Evolutionary conservation across 2,797 vertebrate genomes (phyloP).

Genomic region (Macropodus opercularis): DNA sequence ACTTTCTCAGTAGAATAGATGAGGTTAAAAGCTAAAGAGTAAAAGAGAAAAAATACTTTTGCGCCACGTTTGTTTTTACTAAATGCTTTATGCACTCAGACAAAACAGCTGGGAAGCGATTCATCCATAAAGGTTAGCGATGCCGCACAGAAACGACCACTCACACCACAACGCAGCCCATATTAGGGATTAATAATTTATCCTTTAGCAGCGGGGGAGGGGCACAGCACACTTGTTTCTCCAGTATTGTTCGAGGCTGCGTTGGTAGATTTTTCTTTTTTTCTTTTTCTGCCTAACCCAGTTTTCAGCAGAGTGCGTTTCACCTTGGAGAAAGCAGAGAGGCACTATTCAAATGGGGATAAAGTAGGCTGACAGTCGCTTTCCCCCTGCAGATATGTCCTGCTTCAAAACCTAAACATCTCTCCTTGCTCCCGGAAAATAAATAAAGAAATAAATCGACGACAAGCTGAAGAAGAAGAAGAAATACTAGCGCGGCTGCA

Average conservation of each 20-base stretch:
- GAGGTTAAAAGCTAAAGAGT: neutral
- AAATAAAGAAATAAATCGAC: slow-evolving; percentile 79
- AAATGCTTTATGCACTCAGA: slow-evolving; percentile 15
- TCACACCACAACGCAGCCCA: slow-evolving; percentile 25
- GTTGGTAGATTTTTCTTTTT: slow-evolving; percentile 37
- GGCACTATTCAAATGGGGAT: slow-evolving; percentile 76
- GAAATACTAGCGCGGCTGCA: slow-evolving; percentile 74
- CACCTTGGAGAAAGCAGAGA: slow-evolving; percentile 73
- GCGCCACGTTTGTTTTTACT: neutral
- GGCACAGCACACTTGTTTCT: slow-evolving; percentile 21
- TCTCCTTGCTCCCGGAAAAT: slow-evolving; percentile 64
- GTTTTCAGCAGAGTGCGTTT: slow-evolving; percentile 62
- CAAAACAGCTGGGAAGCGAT: slow-evolving; percentile 7
- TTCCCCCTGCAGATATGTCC: slow-evolving; percentile 72
- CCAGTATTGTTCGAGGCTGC: slow-evolving; percentile 32
- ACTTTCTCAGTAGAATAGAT: neutral
- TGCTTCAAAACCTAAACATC: slow-evolving; percentile 79
- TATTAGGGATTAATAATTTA: slow-evolving; percentile 58
- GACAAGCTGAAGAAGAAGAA: slow-evolving; percentile 73
- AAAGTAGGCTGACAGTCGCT: slow-evolving; percentile 77
- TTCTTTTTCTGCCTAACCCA: slow-evolving; percentile 74
- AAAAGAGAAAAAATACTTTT: neutral
- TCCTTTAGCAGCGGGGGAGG: slow-evolving; percentile 29
- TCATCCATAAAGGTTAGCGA: slow-evolving; percentile 24
- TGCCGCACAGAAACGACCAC: slow-evolving; percentile 16